A percentile compares a stretch with the other conserved stretches of the same genome.
Evolutionary conservation across 2,797 vertebrate species (phyloP).

Genomic region (Molossus molossus): DNA sequence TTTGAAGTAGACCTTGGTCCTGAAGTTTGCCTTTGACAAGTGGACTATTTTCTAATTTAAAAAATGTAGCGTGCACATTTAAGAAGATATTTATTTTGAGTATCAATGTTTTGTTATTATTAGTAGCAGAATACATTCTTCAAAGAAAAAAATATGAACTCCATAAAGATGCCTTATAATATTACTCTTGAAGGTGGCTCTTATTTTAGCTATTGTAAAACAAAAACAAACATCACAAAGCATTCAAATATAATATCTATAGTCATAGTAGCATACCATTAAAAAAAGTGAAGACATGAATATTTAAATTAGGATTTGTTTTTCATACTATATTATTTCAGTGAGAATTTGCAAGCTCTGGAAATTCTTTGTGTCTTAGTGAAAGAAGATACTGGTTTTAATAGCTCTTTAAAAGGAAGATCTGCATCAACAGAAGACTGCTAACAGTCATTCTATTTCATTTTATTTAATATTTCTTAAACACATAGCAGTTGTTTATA

Average conservation of each 20-base stretch:
- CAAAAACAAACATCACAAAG: background rate
- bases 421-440: constrained; percentile 72
- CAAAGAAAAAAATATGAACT: constrained; percentile 73
- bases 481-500: constrained; percentile 61
- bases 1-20: constrained; percentile 26
- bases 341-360: constrained; percentile 72
- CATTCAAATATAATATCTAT: constrained; percentile 81
- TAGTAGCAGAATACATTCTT: constrained; percentile 64
- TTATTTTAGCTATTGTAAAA: constrained; percentile 82
- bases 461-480: constrained; percentile 80
- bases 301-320: constrained; percentile 83
- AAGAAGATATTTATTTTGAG: constrained; percentile 54
- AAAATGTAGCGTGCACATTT: background rate
- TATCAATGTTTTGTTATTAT: constrained; percentile 49
- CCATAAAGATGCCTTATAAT: constrained; percentile 69
- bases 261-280: constrained; percentile 72
- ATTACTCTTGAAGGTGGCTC: constrained; percentile 75
- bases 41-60: constrained; percentile 44
- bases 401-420: constrained; percentile 64
- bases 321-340: constrained; percentile 69
- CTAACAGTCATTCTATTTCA: constrained; percentile 71
- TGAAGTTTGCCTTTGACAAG: constrained; percentile 48
- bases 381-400: constrained; percentile 66
- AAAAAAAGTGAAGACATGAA: constrained; percentile 81
- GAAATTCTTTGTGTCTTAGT: constrained; percentile 71